These are phyloP conservation scores for Cantharis nigra DNA, from an alignment of 2,888 invertebrate species.

Conservation along the genomic window DNA sequence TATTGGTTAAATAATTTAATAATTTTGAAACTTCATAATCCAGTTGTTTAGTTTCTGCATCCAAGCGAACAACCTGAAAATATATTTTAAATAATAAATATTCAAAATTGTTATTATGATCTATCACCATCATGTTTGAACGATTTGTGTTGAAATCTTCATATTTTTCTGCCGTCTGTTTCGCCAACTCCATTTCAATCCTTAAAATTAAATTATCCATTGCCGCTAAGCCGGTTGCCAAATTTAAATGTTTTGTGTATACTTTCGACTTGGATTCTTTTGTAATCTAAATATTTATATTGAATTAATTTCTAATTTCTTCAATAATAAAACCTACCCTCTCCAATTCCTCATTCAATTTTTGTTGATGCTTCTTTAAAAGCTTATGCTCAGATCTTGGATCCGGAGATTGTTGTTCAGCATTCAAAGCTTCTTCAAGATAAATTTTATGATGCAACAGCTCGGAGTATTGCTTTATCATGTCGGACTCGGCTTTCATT, in stretches of 20 bases:
- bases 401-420: not conserved
- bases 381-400: conserved; percentile 15
- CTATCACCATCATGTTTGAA: conserved; percentile 24
- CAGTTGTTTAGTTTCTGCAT: conserved; percentile 45
- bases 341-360: conserved; percentile 31
- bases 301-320: not conserved
- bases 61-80: conserved; percentile 42
- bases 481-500: conserved; percentile 38
- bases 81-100: not conserved
- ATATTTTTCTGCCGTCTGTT: conserved; percentile 34
- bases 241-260: conserved; percentile 42
- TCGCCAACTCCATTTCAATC: conserved; percentile 46
- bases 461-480: conserved; percentile 41
- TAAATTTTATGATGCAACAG: conserved; percentile 44
- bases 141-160: conserved; percentile 17
- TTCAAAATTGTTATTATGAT: not conserved
- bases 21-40: conserved; percentile 44
- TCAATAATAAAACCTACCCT: not conserved
- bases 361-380: conserved; percentile 33
- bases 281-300: conserved; percentile 3
- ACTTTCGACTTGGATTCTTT: conserved; percentile 20
- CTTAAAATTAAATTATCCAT: conserved; percentile 47
- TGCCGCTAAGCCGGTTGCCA: conserved; percentile 44
- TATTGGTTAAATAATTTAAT: conserved; percentile 38
- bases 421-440: conserved; percentile 35